Base-by-base conservation (phyloP, 2,888 invertebrate species). In the Papilio demoleus region DNA sequence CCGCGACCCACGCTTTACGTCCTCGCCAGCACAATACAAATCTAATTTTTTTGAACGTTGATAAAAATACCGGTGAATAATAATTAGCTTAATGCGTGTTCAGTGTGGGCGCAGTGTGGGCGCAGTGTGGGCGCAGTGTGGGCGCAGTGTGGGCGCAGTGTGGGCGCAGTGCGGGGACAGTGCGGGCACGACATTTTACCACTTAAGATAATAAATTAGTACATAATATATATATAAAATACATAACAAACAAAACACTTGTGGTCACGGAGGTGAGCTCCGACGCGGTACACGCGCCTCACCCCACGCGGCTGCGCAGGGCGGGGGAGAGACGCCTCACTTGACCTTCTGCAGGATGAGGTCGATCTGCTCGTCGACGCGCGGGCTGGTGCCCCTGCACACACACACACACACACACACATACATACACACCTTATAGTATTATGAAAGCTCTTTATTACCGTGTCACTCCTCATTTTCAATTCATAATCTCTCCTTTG, bases 331-430 rank as follows among this genome's bases (percentile, higher is more conserved):
- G 40, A 45, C 36, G 56, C 64, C 62, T 73, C 83, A 88, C 83
- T 88, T 88, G 69, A 91, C 72, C 82, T 94, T 95, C 81, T 94
- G 93, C 87, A 94, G 93, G 75, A 97, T 95, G 77, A 95, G 93
- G 74, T 96, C 96, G 76, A 98, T 96, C 75, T 97, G 94, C 77
- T 95, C 95, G 88, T 98, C 97, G 71, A 97, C 93, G 76, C 97
- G 94, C 75, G 94, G 93, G 71, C 97, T 97, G 70, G 94, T 94
- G 47, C 97, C 97, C 70, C 92, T 92, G 88, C 27, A 45, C 53
- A 24, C 40, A 34, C 34, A 8, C 34, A 34, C 34, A 34, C 34
- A 2, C 2, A 34, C 34, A 34, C 34, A 8, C 34, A 34, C 34
- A 2, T 9, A 4, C 34, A 34, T 11, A 34, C 34, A 34, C 34